phyloP scores from a whole-genome alignment of 2,888 invertebrate genomes.

The Idaea aversata region DNA sequence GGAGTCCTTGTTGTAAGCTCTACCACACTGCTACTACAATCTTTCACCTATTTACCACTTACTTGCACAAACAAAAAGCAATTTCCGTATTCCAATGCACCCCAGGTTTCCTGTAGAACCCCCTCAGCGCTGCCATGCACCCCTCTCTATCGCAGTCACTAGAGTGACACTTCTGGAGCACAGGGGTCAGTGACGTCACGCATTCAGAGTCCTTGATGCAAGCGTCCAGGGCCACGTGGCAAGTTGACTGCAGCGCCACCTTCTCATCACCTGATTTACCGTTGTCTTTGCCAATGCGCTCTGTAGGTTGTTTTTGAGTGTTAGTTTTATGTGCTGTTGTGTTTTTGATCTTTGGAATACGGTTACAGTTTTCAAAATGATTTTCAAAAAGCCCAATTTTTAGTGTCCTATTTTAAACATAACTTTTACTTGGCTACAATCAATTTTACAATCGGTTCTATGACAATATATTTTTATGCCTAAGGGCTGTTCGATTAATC shows the following conservation, averaged over 20 bases:
- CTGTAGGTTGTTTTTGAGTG: constrained; percentile 63
- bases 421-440: not conserved
- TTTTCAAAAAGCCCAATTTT: not conserved
- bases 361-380: constrained; percentile 6
- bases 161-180: constrained; percentile 89
- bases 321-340: constrained; percentile 39
- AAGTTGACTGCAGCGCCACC: constrained; percentile 89
- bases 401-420: not conserved
- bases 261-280: constrained; percentile 78
- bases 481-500: not conserved
- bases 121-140: constrained; percentile 92
- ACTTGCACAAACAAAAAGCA: constrained; percentile 97
- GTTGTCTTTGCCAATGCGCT: constrained; percentile 78
- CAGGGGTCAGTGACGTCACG: constrained; percentile 88
- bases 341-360: constrained; percentile 8
- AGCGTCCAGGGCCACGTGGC: constrained; percentile 90
- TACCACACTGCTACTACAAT: too few species aligned
- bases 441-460: not conserved
- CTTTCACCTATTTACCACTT: constrained; percentile 57
- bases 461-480: not conserved
- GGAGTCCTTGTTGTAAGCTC: too few species aligned
- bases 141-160: constrained; percentile 89
- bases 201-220: constrained; percentile 92
- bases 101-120: constrained; percentile 90
- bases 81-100: constrained; percentile 93